A percentile compares a stretch with the other conserved stretches of the same genome.
Conservation (phyloP, 2,113 vertebrate genomes). For the Octodon degus region DNA sequence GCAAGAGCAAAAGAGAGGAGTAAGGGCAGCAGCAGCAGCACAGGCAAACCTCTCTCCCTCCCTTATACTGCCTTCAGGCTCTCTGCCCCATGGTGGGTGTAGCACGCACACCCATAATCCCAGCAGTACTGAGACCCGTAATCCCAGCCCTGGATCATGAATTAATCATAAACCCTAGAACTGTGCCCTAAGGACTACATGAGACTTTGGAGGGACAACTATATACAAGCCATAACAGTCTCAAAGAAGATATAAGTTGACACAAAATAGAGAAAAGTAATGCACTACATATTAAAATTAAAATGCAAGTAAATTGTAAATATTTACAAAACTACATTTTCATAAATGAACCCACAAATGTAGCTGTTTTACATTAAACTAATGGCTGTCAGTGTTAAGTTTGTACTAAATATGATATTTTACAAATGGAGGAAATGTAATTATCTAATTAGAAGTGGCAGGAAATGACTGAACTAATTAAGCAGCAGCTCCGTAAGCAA, state of each 20-base stretch:
- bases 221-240: too few species aligned
- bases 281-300: not conserved
- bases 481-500: constrained; percentile 75
- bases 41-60: too few species aligned
- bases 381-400: constrained; percentile 72
- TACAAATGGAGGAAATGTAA: constrained; percentile 71
- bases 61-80: too few species aligned
- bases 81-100: too few species aligned
- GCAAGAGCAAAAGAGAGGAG: too few species aligned
- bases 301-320: constrained; percentile 67
- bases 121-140: too few species aligned
- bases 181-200: too few species aligned
- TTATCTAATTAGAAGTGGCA: constrained; percentile 82
- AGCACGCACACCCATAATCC: too few species aligned
- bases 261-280: not conserved
- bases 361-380: constrained; percentile 65
- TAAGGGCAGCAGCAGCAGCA: too few species aligned
- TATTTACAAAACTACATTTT: constrained; percentile 71
- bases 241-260: not conserved
- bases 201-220: too few species aligned
- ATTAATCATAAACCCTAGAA: too few species aligned
- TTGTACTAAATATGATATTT: constrained; percentile 77
- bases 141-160: too few species aligned
- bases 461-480: constrained; percentile 84
- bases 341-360: constrained; percentile 68